Evolutionary conservation across 2,888 invertebrate genomes (phyloP).

Genomic region (Microplitis deprimator): DNA sequence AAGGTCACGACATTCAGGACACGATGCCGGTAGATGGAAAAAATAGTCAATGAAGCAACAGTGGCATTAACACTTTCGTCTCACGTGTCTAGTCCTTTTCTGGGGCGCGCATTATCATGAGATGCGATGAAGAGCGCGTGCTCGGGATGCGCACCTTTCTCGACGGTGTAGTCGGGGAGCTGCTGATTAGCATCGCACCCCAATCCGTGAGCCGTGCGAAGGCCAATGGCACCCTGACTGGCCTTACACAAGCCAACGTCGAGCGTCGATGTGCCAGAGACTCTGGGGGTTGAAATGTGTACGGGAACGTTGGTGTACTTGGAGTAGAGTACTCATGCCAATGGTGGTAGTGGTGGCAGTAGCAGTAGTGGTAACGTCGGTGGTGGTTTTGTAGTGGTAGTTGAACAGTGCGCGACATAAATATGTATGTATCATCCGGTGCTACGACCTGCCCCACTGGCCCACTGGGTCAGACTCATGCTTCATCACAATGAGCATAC

Average conservation of each 20-base stretch:
- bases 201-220: constrained; percentile 57
- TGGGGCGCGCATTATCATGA: constrained; percentile 42
- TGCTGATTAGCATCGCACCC: constrained; percentile 69
- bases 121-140: constrained; percentile 57
- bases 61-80: constrained; percentile 60
- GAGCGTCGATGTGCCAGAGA: constrained; percentile 25
- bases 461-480: constrained; percentile 71
- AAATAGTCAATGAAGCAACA: constrained; percentile 27
- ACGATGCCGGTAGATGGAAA: neutral
- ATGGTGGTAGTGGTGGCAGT: constrained; percentile 41
- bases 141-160: constrained; percentile 67
- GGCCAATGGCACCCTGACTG: constrained; percentile 66
- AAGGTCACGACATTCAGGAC: neutral
- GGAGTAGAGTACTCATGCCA: constrained; percentile 36
- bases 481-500: constrained; percentile 69
- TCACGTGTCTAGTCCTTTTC: constrained; percentile 56
- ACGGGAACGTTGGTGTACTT: constrained; percentile 3
- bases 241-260: constrained; percentile 42
- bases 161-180: constrained; percentile 34
- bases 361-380: constrained; percentile 31
- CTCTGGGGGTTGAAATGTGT: constrained; percentile 36
- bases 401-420: constrained; percentile 68
- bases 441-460: constrained; percentile 70
- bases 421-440: constrained; percentile 70
- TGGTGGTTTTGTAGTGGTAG: constrained; percentile 43